A percentile compares a stretch with the other conserved stretches of the same genome.
These are phyloP conservation scores for Plectropomus leopardus DNA, from an alignment of 2,113 vertebrate genomes.

Conservation along the genomic window DNA sequence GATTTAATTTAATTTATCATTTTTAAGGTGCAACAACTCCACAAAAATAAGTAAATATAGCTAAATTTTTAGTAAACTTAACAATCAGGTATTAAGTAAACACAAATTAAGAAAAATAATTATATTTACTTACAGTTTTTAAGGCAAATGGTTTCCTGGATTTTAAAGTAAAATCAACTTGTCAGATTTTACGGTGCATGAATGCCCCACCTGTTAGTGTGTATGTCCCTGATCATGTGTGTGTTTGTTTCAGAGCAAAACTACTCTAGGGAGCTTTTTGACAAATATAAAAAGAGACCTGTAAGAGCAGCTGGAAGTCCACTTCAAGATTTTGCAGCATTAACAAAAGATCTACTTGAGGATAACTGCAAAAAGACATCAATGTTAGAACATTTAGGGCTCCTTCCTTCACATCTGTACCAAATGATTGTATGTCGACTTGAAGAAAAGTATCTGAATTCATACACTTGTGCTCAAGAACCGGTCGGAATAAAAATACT, in stretches of 20 bases:
- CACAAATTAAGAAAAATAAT: too few species aligned
- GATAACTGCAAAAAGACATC: constrained; percentile 5
- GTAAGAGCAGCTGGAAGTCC: not conserved
- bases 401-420: not conserved
- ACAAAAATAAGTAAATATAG: too few species aligned
- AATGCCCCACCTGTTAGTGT: constrained; percentile 9
- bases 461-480: not conserved
- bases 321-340: not conserved
- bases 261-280: not conserved
- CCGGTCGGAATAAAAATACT: constrained; percentile 1
- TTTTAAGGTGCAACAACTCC: too few species aligned
- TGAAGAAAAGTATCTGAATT: not conserved
- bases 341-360: constrained; percentile 4
- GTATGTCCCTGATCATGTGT: not conserved
- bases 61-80: too few species aligned
- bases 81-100: too few species aligned
- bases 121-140: too few species aligned
- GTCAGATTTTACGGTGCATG: too few species aligned
- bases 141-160: too few species aligned
- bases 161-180: too few species aligned
- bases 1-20: too few species aligned
- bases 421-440: not conserved
- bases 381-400: not conserved
- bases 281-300: not conserved
- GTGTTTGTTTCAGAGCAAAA: constrained; percentile 18